A percentile compares a stretch with the other conserved stretches of the same genome.
Evolutionary conservation across 1,140 invertebrate genomes (phyloP).

Genomic region (Oedothorax gibbosus): DNA sequence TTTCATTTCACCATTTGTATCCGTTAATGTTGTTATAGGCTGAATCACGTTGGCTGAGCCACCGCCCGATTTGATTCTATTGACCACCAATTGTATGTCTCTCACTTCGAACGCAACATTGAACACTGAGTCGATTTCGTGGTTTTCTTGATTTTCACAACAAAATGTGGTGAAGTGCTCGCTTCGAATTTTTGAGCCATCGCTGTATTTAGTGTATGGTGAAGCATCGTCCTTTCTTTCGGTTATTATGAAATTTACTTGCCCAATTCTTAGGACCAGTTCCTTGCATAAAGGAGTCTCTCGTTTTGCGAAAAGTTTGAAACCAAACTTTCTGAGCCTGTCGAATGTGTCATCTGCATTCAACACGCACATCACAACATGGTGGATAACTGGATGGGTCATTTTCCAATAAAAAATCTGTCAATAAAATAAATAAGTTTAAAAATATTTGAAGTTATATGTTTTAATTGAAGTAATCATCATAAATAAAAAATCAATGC

Average conservation of each 20-base stretch:
- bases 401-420: constrained; percentile 20
- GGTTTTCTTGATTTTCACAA: constrained; percentile 66
- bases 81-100: constrained; percentile 66
- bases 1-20: constrained; percentile 67
- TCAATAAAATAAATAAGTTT: too few relatives aligned
- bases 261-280: constrained; percentile 67
- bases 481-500: too few relatives aligned
- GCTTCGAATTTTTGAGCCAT: not conserved
- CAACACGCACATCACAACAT: constrained; percentile 70
- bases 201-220: not conserved
- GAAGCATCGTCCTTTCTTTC: constrained; percentile 53
- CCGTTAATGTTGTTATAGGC: constrained; percentile 63
- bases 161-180: constrained; percentile 66
- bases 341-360: constrained; percentile 64
- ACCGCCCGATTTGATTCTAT: constrained; percentile 64
- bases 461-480: too few relatives aligned
- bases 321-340: constrained; percentile 67
- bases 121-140: constrained; percentile 69
- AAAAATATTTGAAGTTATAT: not conserved
- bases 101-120: constrained; percentile 71
- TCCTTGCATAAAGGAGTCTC: constrained; percentile 65
- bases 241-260: constrained; percentile 68
- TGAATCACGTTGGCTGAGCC: constrained; percentile 66
- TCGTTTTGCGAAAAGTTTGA: constrained; percentile 66
- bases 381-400: constrained; percentile 67